Evolutionary conservation across 92 coral and sea anemone genomes (phyloP).

Genomic region (Parazoanthus darwini): DNA sequence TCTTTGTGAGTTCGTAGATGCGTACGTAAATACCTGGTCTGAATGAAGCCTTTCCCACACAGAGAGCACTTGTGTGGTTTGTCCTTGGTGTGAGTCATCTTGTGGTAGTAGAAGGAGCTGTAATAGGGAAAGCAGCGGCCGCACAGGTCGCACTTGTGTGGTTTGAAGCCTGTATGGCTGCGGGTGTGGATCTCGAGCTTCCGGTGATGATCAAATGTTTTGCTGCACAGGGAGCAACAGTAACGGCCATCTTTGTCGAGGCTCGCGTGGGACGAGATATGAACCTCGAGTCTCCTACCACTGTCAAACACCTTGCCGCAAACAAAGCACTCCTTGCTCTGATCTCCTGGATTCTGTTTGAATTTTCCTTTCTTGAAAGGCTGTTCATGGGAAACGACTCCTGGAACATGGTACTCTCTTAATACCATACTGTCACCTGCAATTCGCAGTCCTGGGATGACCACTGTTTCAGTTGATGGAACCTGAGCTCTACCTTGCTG

Average conservation of each 20-base stretch:
- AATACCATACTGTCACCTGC: slow-evolving; percentile 29
- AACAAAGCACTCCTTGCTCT: slow-evolving; percentile 70
- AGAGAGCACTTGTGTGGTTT: slow-evolving; percentile 88
- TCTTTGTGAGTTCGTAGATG: slow-evolving; percentile 83
- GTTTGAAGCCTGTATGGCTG: slow-evolving; percentile 90
- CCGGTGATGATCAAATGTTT: slow-evolving; percentile 84
- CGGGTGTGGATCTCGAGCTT: slow-evolving; percentile 90
- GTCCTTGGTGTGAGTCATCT: slow-evolving; percentile 95
- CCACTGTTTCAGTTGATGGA: slow-evolving; percentile 22
- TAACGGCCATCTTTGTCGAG: slow-evolving; percentile 82
- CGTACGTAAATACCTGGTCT: slow-evolving; percentile 79
- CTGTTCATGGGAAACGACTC: slow-evolving; percentile 36
- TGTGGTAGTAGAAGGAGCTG: slow-evolving; percentile 89
- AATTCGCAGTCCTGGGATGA: background rate
- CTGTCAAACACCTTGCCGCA: slow-evolving; percentile 78
- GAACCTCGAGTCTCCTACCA: slow-evolving; percentile 84
- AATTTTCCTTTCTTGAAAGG: slow-evolving; percentile 41
- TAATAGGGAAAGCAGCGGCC: slow-evolving; percentile 92
- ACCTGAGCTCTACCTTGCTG: background rate
- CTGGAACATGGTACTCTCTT: slow-evolving; percentile 30
- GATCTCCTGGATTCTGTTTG: slow-evolving; percentile 44
- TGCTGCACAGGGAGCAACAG: slow-evolving; percentile 82
- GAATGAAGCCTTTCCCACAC: slow-evolving; percentile 92
- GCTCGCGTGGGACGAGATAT: slow-evolving; percentile 83
- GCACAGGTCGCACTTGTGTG: slow-evolving; percentile 86